phyloP scores from a whole-genome alignment of 2,113 vertebrate species.

The Myiopsitta monachus region DNA sequence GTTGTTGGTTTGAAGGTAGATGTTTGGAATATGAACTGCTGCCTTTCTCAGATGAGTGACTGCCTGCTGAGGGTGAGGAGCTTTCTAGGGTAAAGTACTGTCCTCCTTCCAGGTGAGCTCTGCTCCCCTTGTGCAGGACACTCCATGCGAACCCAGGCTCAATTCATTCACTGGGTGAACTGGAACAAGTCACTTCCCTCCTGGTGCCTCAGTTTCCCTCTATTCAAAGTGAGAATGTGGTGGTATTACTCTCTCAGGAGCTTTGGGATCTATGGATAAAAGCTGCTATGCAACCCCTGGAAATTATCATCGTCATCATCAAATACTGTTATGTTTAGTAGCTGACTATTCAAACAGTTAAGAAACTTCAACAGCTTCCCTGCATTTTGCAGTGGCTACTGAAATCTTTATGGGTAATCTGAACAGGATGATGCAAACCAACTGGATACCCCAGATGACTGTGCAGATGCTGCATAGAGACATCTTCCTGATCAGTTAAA shows the following conservation, averaged over 20 bases:
- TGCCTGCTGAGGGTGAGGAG: not conserved
- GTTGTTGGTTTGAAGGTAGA: not conserved
- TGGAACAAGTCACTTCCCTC: not conserved
- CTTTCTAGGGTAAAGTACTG: not conserved
- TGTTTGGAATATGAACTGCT: not conserved
- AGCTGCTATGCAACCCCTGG: not conserved
- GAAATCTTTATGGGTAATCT: slow-evolving; percentile 1
- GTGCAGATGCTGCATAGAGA: not conserved
- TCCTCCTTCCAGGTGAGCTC: not conserved
- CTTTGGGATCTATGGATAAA: not conserved
- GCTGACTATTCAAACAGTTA: not conserved
- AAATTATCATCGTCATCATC: not conserved
- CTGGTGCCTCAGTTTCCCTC: not conserved
- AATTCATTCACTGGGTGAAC: not conserved
- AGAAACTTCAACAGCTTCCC: not conserved
- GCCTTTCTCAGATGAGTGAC: not conserved
- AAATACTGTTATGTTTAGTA: not conserved
- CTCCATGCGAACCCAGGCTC: not conserved
- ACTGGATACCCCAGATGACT: not conserved
- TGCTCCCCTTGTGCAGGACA: not conserved
- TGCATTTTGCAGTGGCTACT: not conserved
- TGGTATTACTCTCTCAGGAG: not conserved
- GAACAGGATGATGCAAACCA: not conserved
- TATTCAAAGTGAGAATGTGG: not conserved
- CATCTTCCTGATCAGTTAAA: slow-evolving; percentile 10